A percentile compares a stretch with the other conserved stretches of the same genome.
phyloP scores from a whole-genome alignment of 2,113 vertebrate species.

The Crotalus horridus region DNA sequence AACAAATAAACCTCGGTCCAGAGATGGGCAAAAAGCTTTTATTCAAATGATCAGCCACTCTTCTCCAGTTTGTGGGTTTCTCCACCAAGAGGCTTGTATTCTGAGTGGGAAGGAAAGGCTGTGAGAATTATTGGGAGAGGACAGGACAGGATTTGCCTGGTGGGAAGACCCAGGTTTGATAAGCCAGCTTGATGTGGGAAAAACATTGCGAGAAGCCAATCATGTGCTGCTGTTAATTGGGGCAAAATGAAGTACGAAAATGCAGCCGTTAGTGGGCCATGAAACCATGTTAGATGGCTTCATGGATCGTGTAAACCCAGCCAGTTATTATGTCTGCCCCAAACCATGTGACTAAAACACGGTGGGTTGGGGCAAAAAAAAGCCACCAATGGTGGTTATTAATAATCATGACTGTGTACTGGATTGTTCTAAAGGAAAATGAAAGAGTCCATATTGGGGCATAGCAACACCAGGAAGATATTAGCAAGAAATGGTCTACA shows the following conservation, averaged over 20 bases:
- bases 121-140: background rate
- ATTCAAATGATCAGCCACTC: too few species aligned
- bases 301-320: background rate
- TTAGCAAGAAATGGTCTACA: background rate
- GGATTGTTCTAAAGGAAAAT: background rate
- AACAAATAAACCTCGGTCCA: too few species aligned
- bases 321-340: background rate
- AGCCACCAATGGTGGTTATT: background rate
- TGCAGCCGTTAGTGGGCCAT: background rate
- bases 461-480: background rate
- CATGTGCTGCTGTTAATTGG: background rate
- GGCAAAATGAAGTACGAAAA: background rate
- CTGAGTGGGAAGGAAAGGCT: background rate
- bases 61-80: background rate
- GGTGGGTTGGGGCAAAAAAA: background rate
- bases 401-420: background rate
- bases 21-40: too few species aligned
- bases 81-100: background rate
- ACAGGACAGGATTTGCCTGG: background rate
- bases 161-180: background rate
- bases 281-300: background rate
- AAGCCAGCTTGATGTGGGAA: background rate
- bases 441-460: background rate
- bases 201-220: background rate
- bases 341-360: background rate